phyloP scores from a whole-genome alignment of 2,888 invertebrate genomes.

The Beris chalybata region DNA sequence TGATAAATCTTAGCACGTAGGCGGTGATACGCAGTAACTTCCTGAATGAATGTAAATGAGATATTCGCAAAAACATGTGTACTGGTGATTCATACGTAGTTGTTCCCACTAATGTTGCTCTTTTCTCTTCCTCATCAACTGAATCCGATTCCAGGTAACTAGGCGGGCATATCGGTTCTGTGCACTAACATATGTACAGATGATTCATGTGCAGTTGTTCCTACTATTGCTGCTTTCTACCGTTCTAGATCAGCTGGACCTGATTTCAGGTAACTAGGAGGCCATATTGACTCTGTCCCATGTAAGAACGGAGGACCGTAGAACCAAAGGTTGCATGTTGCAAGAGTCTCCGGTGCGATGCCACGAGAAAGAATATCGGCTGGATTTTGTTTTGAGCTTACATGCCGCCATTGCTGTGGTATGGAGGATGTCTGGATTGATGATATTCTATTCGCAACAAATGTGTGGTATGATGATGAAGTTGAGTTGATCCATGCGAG shows the following conservation, averaged over 20 bases:
- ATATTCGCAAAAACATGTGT: not conserved
- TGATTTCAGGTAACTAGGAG: not conserved
- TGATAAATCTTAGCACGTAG: not conserved
- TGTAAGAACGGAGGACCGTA: constrained; percentile 28
- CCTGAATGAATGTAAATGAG: not conserved
- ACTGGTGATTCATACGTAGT: not conserved
- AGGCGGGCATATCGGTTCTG: not conserved
- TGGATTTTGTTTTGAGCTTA: constrained; percentile 31
- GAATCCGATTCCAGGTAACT: not conserved
- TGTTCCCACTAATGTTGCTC: not conserved
- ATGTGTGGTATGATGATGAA: not conserved
- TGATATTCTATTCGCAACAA: not conserved
- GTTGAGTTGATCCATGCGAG: not conserved
- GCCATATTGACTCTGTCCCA: constrained; percentile 15
- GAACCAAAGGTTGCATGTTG: constrained; percentile 31
- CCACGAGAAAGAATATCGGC: constrained; percentile 34
- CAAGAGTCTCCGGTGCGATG: constrained; percentile 28
- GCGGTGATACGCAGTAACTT: not conserved
- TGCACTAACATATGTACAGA: not conserved
- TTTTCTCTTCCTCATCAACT: not conserved
- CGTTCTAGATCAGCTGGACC: not conserved
- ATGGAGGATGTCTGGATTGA: not conserved
- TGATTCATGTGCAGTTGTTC: not conserved
- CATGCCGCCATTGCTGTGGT: constrained; percentile 18
- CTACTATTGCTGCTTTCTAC: not conserved